These are phyloP conservation scores for Alcis repandata DNA, from an alignment of 2,888 invertebrate genomes.

Conservation along the genomic window DNA sequence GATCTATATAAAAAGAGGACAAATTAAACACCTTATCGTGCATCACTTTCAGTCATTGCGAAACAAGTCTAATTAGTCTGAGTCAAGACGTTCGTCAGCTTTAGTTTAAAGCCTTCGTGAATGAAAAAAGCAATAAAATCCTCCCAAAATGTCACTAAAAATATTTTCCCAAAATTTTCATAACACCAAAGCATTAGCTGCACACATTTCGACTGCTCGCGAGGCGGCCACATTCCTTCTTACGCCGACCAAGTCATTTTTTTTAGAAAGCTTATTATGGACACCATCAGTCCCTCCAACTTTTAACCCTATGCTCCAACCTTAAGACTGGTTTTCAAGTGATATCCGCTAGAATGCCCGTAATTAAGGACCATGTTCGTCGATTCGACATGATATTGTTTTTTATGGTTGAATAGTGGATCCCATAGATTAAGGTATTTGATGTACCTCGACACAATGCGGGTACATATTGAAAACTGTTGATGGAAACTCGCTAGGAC, in stretches of 20 bases:
- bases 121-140: constrained; percentile 26
- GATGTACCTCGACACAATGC: constrained; percentile 59
- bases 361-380: constrained; percentile 80
- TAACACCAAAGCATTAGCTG: constrained; percentile 53
- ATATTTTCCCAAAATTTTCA: constrained; percentile 55
- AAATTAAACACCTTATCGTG: too few species aligned
- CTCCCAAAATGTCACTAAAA: constrained; percentile 26
- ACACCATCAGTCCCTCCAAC: constrained; percentile 37
- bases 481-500: constrained; percentile 38
- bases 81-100: neutral
- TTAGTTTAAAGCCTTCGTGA: neutral
- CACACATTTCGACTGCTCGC: constrained; percentile 62
- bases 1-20: too few species aligned
- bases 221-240: constrained; percentile 78
- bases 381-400: constrained; percentile 80
- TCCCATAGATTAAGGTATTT: constrained; percentile 76
- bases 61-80: neutral
- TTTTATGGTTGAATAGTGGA: constrained; percentile 81
- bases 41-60: too few species aligned
- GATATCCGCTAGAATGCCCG: constrained; percentile 53
- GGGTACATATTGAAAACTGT: constrained; percentile 37
- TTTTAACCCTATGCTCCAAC: constrained; percentile 45
- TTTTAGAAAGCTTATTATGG: constrained; percentile 80
- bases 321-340: constrained; percentile 50
- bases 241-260: constrained; percentile 74